A percentile compares a stretch with the other conserved stretches of the same genome.
Conservation (phyloP, 2,797 vertebrate genomes). For the Clarias platycephalus region DNA sequence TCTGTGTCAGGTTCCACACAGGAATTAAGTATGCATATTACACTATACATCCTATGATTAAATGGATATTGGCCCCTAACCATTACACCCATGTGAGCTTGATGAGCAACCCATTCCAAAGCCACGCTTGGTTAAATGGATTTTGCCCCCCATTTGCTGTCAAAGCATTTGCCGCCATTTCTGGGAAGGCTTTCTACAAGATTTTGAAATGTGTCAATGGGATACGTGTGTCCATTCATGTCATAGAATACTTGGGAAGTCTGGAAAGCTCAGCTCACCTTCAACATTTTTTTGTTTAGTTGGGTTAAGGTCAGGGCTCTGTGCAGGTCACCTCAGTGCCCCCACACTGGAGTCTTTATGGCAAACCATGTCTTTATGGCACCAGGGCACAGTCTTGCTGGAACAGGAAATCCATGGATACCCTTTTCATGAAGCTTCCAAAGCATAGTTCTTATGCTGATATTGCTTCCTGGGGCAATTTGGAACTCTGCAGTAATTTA, state of each 20-base stretch:
- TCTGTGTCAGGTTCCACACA: background rate
- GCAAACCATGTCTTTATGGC: background rate
- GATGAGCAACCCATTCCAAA: background rate
- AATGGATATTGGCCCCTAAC: background rate
- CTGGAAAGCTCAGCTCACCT: background rate
- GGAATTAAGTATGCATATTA: no score
- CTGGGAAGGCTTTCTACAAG: background rate
- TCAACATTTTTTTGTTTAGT: background rate
- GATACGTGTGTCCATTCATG: background rate
- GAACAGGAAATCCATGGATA: background rate
- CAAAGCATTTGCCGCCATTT: no score
- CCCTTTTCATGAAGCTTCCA: background rate
- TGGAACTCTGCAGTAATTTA: background rate
- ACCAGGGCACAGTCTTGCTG: background rate
- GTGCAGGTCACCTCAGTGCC: background rate
- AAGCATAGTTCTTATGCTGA: background rate
- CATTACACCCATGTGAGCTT: no score
- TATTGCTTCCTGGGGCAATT: background rate
- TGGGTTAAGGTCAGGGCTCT: background rate
- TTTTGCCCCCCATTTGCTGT: background rate
- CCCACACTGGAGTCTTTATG: background rate
- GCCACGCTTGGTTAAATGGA: background rate
- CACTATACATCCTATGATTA: background rate
- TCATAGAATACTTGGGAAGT: background rate
- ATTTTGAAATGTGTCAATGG: background rate